Conservation (phyloP, 2,888 invertebrate species). For the Cybosia mesomella region DNA sequence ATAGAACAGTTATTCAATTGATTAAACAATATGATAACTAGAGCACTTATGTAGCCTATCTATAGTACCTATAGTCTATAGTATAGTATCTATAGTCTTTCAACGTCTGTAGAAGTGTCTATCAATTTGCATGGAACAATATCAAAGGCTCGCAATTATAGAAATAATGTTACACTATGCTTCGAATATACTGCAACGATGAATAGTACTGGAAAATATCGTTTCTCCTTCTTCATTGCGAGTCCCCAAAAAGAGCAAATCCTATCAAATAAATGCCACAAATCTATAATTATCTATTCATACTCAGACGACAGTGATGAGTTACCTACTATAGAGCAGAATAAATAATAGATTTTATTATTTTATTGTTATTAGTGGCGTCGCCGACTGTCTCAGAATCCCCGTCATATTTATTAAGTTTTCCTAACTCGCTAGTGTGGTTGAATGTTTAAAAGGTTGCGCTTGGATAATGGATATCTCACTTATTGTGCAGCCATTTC, state of each 20-base stretch:
- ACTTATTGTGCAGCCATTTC: background rate
- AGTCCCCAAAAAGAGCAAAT: background rate
- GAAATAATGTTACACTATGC: background rate
- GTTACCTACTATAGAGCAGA: constrained; percentile 37
- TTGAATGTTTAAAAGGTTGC: background rate
- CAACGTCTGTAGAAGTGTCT: too few species aligned
- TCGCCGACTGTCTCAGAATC: constrained; percentile 24
- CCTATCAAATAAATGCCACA: background rate
- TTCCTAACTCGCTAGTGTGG: background rate
- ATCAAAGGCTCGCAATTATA: background rate
- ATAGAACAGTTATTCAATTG: too few species aligned
- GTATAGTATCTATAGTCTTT: too few species aligned
- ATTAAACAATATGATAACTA: too few species aligned
- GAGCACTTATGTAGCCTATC: too few species aligned
- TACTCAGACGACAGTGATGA: constrained; percentile 38
- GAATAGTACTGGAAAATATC: background rate
- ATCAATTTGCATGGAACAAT: background rate
- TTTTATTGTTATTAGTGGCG: constrained; percentile 48
- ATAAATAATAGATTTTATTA: constrained; percentile 26
- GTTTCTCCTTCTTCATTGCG: background rate
- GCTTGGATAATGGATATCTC: background rate
- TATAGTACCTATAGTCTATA: too few species aligned
- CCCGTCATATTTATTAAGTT: constrained; percentile 23
- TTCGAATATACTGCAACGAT: background rate
- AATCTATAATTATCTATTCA: constrained; percentile 12